A percentile compares a stretch with the other conserved stretches of the same genome.
Evolutionary conservation across 2,797 vertebrate genomes (phyloP).

Genomic region (Spinibarbus caldwelli): DNA sequence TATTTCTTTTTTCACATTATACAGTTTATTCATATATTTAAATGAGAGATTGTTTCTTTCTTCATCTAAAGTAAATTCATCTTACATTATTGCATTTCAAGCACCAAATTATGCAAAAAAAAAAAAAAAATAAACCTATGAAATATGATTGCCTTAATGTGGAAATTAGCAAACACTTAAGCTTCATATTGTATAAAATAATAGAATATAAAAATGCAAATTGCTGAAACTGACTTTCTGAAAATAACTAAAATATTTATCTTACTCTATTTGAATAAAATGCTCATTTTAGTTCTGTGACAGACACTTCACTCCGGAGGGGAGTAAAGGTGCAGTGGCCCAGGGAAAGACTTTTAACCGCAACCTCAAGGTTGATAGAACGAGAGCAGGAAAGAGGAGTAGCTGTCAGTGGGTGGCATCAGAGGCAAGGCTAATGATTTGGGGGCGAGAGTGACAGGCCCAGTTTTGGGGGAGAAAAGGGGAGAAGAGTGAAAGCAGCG

Average conservation of each 20-base stretch:
- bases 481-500: slow-evolving; percentile 57
- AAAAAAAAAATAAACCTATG: background rate
- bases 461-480: slow-evolving; percentile 58
- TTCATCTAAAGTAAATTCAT: background rate
- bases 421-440: slow-evolving; percentile 66
- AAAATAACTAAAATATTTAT: background rate
- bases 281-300: slow-evolving; percentile 29
- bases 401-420: slow-evolving; percentile 65
- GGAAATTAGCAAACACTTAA: background rate
- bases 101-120: background rate
- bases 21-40: background rate
- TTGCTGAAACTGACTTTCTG: background rate
- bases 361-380: slow-evolving; percentile 25
- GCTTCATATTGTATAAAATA: background rate
- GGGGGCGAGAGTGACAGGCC: slow-evolving; percentile 65
- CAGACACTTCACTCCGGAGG: slow-evolving; percentile 35
- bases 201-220: background rate
- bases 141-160: background rate
- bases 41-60: background rate
- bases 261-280: slow-evolving; percentile 31
- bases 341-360: slow-evolving; percentile 34
- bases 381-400: slow-evolving; percentile 43
- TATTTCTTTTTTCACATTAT: background rate
- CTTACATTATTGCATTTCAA: background rate
- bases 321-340: slow-evolving; percentile 30